Percentiles rank a stretch among this genome's conserved stretches.
Evolutionary conservation across 2,113 vertebrate species (phyloP).

Genomic region (Hypocryptadius cinnamomeus): DNA sequence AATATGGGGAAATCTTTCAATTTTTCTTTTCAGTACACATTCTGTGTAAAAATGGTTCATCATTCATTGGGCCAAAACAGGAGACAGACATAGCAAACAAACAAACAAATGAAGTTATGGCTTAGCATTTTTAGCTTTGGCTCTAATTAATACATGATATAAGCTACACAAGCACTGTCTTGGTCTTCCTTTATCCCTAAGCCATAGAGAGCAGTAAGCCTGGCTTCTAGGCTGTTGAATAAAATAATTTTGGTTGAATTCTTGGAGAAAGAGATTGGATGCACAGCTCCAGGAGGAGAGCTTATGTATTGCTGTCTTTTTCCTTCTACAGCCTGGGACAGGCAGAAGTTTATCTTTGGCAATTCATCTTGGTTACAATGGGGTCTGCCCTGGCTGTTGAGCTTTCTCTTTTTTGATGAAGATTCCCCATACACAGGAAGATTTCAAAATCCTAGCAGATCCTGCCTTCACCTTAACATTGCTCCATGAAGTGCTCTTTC

Average conservation of each 20-base stretch:
- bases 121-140: not conserved
- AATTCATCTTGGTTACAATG: not conserved
- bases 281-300: not conserved
- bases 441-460: not conserved
- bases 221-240: not conserved
- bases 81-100: not conserved
- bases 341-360: not conserved
- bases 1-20: not conserved
- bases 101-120: not conserved
- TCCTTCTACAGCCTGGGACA: not conserved
- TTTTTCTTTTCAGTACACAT: not conserved
- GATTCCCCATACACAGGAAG: not conserved
- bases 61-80: not conserved
- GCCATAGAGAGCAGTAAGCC: not conserved
- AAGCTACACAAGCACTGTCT: not conserved
- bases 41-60: not conserved
- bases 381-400: not conserved
- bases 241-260: not conserved
- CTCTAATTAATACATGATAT: not conserved
- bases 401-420: not conserved
- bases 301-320: not conserved
- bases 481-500: not conserved
- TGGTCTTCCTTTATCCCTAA: not conserved
- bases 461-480: not conserved
- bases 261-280: not conserved